Conservation (phyloP, 2,113 vertebrate species). For the Podilymbus podiceps region DNA sequence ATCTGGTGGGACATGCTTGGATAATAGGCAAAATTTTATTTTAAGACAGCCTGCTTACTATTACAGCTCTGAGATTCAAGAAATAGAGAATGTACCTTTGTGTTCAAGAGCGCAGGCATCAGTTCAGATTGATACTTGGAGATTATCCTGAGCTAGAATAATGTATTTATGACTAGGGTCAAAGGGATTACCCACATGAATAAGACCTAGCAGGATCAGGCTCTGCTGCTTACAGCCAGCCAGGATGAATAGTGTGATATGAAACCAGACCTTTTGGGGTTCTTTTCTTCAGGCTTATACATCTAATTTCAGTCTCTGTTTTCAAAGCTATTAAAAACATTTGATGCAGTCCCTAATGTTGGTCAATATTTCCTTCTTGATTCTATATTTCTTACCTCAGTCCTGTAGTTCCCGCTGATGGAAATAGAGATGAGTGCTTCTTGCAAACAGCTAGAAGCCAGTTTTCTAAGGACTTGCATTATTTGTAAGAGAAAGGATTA, state of each 20-base stretch:
- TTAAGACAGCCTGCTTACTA: background rate
- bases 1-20: background rate
- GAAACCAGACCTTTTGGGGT: background rate
- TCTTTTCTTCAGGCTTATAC: background rate
- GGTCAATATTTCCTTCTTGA: background rate
- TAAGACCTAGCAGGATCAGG: conserved; percentile 27
- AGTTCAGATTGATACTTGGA: conserved; percentile 51
- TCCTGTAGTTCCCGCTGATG: background rate
- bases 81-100: background rate
- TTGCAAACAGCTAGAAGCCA: background rate
- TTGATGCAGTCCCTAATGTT: background rate
- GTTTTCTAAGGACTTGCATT: background rate
- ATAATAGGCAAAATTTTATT: background rate
- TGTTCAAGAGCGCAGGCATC: conserved; percentile 15
- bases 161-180: conserved; percentile 48
- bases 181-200: conserved; percentile 55
- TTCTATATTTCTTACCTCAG: background rate
- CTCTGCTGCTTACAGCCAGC: conserved; percentile 26
- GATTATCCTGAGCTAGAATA: conserved; percentile 61
- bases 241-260: background rate
- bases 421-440: background rate
- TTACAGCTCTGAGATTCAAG: conserved; percentile 4
- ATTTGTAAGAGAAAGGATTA: background rate
- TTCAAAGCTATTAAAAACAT: background rate
- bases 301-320: background rate